Percentiles rank a stretch among this genome's conserved stretches.
These are phyloP conservation scores for Calyptomena viridis DNA, from an alignment of 2,113 vertebrate genomes.

Conservation along the genomic window DNA sequence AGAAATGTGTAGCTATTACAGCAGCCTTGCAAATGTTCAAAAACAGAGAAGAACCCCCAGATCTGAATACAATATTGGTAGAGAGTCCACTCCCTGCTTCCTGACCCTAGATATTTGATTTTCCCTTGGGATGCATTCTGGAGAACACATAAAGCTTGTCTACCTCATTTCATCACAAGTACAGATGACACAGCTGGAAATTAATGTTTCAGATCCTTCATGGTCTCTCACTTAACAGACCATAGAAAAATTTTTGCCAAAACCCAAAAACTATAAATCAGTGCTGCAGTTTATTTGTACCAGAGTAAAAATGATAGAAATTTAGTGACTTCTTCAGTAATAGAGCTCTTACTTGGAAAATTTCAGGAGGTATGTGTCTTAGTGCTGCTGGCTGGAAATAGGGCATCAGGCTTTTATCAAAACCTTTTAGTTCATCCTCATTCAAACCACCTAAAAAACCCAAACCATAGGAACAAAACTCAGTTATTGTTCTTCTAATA, in stretches of 20 bases:
- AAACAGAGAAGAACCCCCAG: background rate
- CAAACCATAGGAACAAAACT: background rate
- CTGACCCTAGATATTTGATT: background rate
- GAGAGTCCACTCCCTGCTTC: background rate
- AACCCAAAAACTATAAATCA: background rate
- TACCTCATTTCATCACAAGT: background rate
- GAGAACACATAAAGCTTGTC: background rate
- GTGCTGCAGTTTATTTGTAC: background rate
- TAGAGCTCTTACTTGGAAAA: slow-evolving; percentile 77
- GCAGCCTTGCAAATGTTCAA: background rate
- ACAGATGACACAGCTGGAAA: background rate
- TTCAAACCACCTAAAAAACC: slow-evolving; percentile 75
- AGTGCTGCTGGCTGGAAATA: slow-evolving; percentile 78
- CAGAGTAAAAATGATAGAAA: background rate
- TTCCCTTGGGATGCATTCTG: background rate
- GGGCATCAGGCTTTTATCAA: slow-evolving; percentile 74
- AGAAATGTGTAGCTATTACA: background rate
- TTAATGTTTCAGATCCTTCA: background rate
- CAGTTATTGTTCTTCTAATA: background rate
- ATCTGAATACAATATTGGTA: background rate
- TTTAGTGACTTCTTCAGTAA: background rate
- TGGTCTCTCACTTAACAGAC: background rate
- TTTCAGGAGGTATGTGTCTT: slow-evolving; percentile 71
- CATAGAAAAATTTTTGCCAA: background rate
- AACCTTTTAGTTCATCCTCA: slow-evolving; percentile 71